Evolutionary conservation across 1,140 invertebrate genomes (phyloP), one percentile per base, ranked within the genome.

Genomic region (Scaptodrosophila lebanonensis): DNA sequence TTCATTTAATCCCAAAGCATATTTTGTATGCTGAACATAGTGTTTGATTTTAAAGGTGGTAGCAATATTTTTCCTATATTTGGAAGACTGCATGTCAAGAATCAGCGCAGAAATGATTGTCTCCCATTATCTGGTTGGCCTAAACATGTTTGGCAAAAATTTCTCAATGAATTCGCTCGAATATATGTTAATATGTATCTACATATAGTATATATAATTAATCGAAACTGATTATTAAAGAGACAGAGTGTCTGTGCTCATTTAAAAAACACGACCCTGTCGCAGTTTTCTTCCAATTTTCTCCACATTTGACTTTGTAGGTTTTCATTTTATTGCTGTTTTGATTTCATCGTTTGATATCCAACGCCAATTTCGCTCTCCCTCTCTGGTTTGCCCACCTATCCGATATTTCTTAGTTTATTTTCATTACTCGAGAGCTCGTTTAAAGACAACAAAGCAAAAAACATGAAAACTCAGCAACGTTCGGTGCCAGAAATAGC

Each of bases 401-500:
- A 38, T 48, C 22, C 35, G 56, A 65, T 47, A 67, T 50, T 65
- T 30, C 33, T 32, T 50, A 60, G 70, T 52, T 76, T 63, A 61
- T 66, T 60, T 68, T 70, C 54, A 47, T 53, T 69, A 40, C 48
- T 58, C 53, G 22, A 8, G 22, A 30, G 32, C 32, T 45, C 36
- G 43, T 17, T 30, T 56, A 52, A 71, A 64, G 49, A 77, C 69
- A 77, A 47, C 54, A 66, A 47, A 67, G 36, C 57, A 73, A 83
- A 77, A 82, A 82, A 82, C 75, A 82, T 82, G 75, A 82, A 83
- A 51, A 76, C 49, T 43, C 40, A 36, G 61, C 40, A 29, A 27
- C 49, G 45, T 53, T 62, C 43, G 52, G 36, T 49, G 54, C 50
- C 77, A 69, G 35, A 83, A 83, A 84, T 83, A 77, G 76, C 59